Base-by-base conservation (phyloP, 1,140 invertebrate genomes). In the Philopotamus ludificatus region DNA sequence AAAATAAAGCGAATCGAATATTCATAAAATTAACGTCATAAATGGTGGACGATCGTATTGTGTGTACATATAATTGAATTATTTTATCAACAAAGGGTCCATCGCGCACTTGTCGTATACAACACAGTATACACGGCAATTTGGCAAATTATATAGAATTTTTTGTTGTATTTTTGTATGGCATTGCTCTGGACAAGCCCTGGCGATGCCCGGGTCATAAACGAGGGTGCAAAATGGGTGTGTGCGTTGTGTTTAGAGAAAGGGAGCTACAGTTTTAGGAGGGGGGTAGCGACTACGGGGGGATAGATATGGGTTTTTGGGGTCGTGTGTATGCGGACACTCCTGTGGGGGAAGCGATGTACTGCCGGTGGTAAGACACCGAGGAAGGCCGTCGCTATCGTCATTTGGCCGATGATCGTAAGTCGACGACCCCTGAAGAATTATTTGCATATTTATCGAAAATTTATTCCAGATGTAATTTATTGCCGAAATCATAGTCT, bases 401-500 rank as follows among this genome's bases (percentile, higher is more conserved):
- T 34, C 28, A 34, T 34, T 34, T 34, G 4, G 28, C 28, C 4
- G 4, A 34, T 16, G 4, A 8, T 47, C 7, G 10, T 7, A 47
- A n/a, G 44, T 8, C 44, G 15, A 7, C 18, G 4, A 15, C 44
- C 44, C 44, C 18, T 16, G 10, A 15, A 12, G 10, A 47, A 39
- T 8, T 7, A 47, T 47, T 47, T 47, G 44, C 44, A 47, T 47
- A 8, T 47, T 47, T 47, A 47, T 47, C 44, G 44, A 47, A 47
- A 47, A 47, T 47, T 47, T 47, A 47, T 47, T n/a, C n/a, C n/a
- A n/a, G n/a, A n/a, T n/a, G n/a, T n/a, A n/a, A n/a, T n/a, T n/a
- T n/a, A n/a, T n/a, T n/a, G n/a, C n/a, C n/a, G n/a, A n/a, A n/a
- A n/a, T n/a, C n/a, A n/a, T n/a, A n/a, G n/a, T n/a, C n/a, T n/a